Evolutionary conservation across 1,140 invertebrate genomes (phyloP), one percentile per base, ranked within the genome.

Genomic region (Drosophila sproati): DNA sequence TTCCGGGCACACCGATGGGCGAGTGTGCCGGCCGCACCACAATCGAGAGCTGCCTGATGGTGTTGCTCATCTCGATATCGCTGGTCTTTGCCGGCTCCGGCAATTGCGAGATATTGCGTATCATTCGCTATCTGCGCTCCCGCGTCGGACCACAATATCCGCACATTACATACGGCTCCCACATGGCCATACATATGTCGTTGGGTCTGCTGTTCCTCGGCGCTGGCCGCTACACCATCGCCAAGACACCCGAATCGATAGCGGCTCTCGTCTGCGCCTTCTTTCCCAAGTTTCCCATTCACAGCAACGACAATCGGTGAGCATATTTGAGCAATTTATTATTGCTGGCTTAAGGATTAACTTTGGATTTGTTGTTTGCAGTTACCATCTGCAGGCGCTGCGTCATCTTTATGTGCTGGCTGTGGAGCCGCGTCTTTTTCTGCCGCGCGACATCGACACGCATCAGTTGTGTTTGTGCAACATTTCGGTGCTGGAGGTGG

Each of bases 231-330:
- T 98, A 96, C 72, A 98, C 97, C 5, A 94, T 99, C 10, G 96
- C 96, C 3, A 98, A 97, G 55, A 95, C 96, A 8, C 96, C 97
- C 3, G 95, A 95, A 76, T 95, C 97, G 7, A 95, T 99, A 5
- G 98, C 98, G 3, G 97, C 98, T 0, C 93, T 99, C 41, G 93
- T 99, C 41, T 97, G 97, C 91, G 96, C 98, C 2, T 96, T 99
- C 92, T 99, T 98, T 93, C 98, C 98, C 3, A 98, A 98, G 93
- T 99, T 98, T 93, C 98, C 98, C 48, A 98, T 96, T 3, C 97
- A 99, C 92, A 98, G 96, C 85, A 98, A 98, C 91, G 98, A 99
- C 91, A 99, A 99, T 93, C 95, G 91, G 83, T 87, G 8, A 51
- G 78, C 31, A 20, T 10, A 10, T 32, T 3, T 8, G 10, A 12